Evolutionary conservation across 2,797 vertebrate genomes (phyloP), one percentile per base, ranked within the genome.

Genomic region (Pseudopleuronectes americanus): DNA sequence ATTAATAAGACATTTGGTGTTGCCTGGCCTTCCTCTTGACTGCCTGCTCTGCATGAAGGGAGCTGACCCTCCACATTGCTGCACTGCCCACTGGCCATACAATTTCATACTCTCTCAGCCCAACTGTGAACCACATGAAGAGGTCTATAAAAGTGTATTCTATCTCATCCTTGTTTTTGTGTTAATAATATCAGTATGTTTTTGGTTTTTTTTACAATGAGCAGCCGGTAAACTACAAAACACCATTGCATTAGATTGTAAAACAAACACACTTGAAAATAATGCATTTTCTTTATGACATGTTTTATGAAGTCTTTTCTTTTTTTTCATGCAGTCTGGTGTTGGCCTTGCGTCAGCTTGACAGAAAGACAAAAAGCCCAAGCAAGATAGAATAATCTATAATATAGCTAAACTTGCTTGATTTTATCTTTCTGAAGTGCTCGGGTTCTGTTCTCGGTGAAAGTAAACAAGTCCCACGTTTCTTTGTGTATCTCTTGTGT

Each of bases 1-100:
- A 92, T 94, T 90, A 93, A 90, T 93, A 94, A 95, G 94, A 94
- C 93, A 95, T 95, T 94, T 94, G 93, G 93, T 94, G 93, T 94
- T 91, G 88, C 92, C 80, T 77, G 89, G 90, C 92, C 85, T 95
- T 95, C 93, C 93, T 89, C 94, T 91, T 93, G 91, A 94, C 89
- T 94, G 93, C 76, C 85, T 87, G 84, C 86, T 90, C 76, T 93
- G 93, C 92, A 91, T 93, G 90, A 93, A 66, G 75, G 80, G 87
- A 92, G 84, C 85, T 79, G 89, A 75, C 76, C 85, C 78, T 84
- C 83, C 77, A 70, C 67, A 54, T 58, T 86, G 77, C 84, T 82
- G 75, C 83, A 51, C 78, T 84, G 77, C 71, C 81, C 80, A 89
- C 72, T 90, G 86, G 84, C 86, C 84, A 85, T 76, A 80, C 54